Evolutionary conservation across 1,140 invertebrate species (phyloP), one percentile per base, ranked within the genome.

Genomic region (Ceratina calcarata): DNA sequence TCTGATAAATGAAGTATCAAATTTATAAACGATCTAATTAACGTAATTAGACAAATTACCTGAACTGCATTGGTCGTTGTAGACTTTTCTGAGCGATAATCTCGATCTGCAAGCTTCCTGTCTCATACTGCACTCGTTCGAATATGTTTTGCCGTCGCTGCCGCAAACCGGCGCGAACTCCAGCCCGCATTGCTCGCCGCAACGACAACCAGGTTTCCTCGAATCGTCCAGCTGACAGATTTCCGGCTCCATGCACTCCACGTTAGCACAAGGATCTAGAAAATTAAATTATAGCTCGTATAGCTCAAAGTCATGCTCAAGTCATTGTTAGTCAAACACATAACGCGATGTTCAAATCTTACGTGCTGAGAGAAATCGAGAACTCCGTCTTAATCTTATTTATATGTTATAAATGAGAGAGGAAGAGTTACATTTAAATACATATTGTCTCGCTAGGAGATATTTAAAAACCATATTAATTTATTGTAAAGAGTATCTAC

Each of bases 101-200:
- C 96, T 93, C 13, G 95, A 95, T 83, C 96, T 94, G 89, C 96
- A 97, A 24, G 95, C 95, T 89, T 97, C 96, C 81, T 96, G 95
- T 70, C 95, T 94, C 83, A 98, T 94, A 80, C 95, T 94, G 91
- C 97, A 98, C 89, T 97, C 96, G 91, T 98, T 98, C 27, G 95
- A 95, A 92, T 98, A 98, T 1, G 97, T 98, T 92, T 96, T 96
- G 37, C 96, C 96, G 88, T 97, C 96, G 7, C 96, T 97, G 13
- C 96, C 97, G 88, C 97, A 98, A 51, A 98, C 96, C 0, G 97
- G 97, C 2, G 95, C 94, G 88, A 97, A 96, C 89, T 97, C 97
- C 62, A 95, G 91, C n/a, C 95, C 94, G 89, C 97, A 98, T 51
- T 95, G 94, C 87, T 96, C 96, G 15, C 95, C 95, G 89, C 97